Conservation (phyloP, 2,113 vertebrate genomes). For the Pavo muticus region DNA sequence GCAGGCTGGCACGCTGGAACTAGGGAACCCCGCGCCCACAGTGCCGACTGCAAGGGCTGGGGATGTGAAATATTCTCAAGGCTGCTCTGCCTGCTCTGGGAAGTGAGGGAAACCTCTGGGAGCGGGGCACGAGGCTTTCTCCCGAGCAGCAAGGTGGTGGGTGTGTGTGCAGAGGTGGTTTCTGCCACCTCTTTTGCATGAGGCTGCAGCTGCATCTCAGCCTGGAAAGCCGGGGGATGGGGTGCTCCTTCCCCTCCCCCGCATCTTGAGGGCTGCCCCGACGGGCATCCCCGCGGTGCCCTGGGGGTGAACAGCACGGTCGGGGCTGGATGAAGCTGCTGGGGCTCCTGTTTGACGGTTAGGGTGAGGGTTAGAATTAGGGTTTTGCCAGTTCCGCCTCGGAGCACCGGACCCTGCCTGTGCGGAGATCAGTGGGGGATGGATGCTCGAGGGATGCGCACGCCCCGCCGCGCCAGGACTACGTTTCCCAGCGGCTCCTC, state of each 20-base stretch:
- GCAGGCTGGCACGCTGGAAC: rapidly evolving
- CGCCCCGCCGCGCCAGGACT: not conserved
- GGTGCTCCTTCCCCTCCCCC: not conserved
- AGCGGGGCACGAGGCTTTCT: too few species aligned
- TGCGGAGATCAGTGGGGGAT: not conserved
- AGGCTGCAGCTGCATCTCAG: not conserved
- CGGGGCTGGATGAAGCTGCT: too few species aligned
- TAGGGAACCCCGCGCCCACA: rapidly evolving
- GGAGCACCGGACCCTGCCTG: not conserved
- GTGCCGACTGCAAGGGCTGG: not conserved
- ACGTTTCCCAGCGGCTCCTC: conserved; percentile 56
- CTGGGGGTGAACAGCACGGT: not conserved
- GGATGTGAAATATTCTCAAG: rapidly evolving
- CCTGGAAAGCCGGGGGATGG: not conserved
- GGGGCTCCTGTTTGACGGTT: too few species aligned
- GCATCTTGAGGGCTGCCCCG: not conserved
- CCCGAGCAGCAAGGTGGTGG: not conserved
- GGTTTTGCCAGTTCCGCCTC: not conserved
- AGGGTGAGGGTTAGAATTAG: too few species aligned
- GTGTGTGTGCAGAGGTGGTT: not conserved
- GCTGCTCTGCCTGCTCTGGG: not conserved
- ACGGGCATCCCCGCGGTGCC: rapidly evolving
- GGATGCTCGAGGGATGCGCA: not conserved
- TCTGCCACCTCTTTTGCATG: not conserved
- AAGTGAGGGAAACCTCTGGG: too few species aligned